Percentiles rank a stretch among this genome's conserved stretches.
These are phyloP conservation scores for Ectobius pallidus DNA, from an alignment of 2,888 invertebrate species.

Conservation along the genomic window DNA sequence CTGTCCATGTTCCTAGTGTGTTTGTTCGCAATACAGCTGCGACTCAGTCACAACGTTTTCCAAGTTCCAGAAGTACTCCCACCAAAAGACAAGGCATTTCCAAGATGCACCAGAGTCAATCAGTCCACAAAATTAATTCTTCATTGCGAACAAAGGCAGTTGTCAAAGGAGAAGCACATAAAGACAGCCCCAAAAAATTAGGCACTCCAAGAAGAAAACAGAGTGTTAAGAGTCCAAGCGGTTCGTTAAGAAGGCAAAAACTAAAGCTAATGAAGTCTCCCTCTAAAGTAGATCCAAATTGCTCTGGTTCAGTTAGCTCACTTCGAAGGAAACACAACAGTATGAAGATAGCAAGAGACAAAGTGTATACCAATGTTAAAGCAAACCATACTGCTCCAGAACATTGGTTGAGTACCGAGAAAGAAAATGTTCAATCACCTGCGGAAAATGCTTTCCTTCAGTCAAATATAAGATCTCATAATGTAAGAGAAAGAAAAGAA, in stretches of 20 bases:
- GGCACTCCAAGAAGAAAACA: conserved; percentile 36
- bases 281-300: not conserved
- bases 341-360: conserved; percentile 6
- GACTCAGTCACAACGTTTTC: not conserved
- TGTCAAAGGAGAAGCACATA: not conserved
- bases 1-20: not conserved
- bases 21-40: not conserved
- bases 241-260: conserved; percentile 15
- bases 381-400: not conserved
- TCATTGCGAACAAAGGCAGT: not conserved
- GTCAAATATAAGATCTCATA: not conserved
- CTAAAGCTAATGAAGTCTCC: not conserved
- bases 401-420: conserved; percentile 30
- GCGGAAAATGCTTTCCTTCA: not conserved
- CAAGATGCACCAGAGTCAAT: not conserved
- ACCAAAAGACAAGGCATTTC: not conserved
- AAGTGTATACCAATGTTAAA: conserved; percentile 2
- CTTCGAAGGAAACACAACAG: conserved; percentile 11
- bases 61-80: not conserved
- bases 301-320: not conserved
- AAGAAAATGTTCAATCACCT: conserved; percentile 41
- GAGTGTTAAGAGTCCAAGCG: conserved; percentile 16
- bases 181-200: conserved; percentile 38
- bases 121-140: not conserved
- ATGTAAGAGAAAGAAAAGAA: not conserved